Percentiles rank a stretch among this genome's conserved stretches.
These are phyloP conservation scores for Bilobella aurantiaca DNA, from an alignment of 1,140 invertebrate species.

Conservation along the genomic window DNA sequence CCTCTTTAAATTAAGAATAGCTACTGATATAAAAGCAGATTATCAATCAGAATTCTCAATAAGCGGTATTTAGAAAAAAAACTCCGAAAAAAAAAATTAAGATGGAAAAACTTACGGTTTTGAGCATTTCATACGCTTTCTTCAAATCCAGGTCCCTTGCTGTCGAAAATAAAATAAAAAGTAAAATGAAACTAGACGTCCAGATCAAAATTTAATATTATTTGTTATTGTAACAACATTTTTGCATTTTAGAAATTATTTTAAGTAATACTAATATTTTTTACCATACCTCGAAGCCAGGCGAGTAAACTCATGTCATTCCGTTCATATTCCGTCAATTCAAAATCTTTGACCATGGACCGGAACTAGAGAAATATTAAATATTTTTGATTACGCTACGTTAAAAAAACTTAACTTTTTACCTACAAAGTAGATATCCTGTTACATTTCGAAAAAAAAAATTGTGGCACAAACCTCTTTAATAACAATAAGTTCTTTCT, in stretches of 20 bases:
- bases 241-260: not conserved
- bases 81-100: not conserved
- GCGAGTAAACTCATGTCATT: not conserved
- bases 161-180: not conserved
- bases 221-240: not conserved
- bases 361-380: constrained; percentile 43
- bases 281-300: constrained; percentile 6
- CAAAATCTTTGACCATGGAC: not conserved
- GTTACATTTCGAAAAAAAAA: not conserved
- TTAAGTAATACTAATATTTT: not conserved
- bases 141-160: not conserved
- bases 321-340: not conserved
- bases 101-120: not conserved
- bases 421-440: not conserved
- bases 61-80: constrained; percentile 35
- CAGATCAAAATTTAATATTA: not conserved
- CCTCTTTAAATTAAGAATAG: no score
- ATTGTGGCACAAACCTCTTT: not conserved
- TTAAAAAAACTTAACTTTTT: not conserved
- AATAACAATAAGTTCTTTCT: not conserved
- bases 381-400: no score
- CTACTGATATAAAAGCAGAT: no score
- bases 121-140: constrained; percentile 6
- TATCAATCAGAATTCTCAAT: no score
- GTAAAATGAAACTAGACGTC: not conserved